Evolutionary conservation across 2,888 invertebrate genomes (phyloP).

Genomic region (Xylophagus ater): DNA sequence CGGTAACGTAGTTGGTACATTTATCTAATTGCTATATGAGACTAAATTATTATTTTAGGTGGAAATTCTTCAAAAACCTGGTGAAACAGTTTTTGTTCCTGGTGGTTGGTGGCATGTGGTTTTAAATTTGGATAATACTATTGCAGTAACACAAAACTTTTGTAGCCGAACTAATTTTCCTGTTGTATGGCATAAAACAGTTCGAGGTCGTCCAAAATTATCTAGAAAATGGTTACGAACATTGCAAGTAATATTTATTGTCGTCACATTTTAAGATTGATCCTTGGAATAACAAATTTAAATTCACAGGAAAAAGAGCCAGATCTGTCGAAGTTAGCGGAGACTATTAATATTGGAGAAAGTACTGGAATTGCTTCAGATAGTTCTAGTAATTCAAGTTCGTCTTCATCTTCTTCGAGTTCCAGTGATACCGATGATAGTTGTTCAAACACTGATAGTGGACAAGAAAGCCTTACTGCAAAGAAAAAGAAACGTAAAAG

Average conservation of each 20-base stretch:
- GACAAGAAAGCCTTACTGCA: conserved; percentile 79
- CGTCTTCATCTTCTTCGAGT: conserved; percentile 64
- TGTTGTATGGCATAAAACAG: conserved; percentile 96
- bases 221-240: conserved; percentile 83
- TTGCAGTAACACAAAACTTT: conserved; percentile 98
- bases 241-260: conserved; percentile 34
- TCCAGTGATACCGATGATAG: conserved; percentile 44
- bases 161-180: conserved; percentile 93
- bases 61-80: conserved; percentile 89
- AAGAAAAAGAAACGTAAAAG: conserved; percentile 69
- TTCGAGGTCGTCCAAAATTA: conserved; percentile 88
- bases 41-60: conserved; percentile 43
- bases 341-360: conserved; percentile 70
- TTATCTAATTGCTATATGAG: not conserved
- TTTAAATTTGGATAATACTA: conserved; percentile 87
- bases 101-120: conserved; percentile 99
- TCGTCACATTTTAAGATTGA: too few relatives aligned
- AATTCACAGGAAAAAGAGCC: conserved; percentile 63
- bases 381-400: conserved; percentile 74
- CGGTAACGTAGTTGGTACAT: conserved; percentile 42
- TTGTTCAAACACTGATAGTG: conserved; percentile 60
- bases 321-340: conserved; percentile 66
- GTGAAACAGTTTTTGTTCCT: conserved; percentile 96
- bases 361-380: conserved; percentile 90
- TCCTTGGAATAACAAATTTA: too few relatives aligned